Conservation (phyloP, 1,140 invertebrate genomes). For the Brevipalpus yothersi region DNA sequence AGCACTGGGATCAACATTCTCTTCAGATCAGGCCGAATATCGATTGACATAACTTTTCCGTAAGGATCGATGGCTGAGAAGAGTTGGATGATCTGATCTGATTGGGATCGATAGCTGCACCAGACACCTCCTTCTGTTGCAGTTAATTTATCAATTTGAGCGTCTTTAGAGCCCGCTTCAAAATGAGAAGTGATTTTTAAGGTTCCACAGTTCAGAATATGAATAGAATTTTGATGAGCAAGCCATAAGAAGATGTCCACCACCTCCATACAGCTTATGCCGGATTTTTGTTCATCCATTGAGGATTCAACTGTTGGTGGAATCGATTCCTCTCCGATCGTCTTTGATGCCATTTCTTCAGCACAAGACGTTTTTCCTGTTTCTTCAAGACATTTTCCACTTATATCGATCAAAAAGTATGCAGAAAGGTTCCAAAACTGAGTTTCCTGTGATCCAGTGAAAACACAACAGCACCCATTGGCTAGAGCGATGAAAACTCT, state of each 20-base stretch:
- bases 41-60: too few species aligned
- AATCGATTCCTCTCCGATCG: not conserved
- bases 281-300: not conserved
- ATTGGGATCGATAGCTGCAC: too few species aligned
- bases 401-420: slow-evolving; percentile 7
- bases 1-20: slow-evolving; percentile 97
- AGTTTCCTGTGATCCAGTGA: not conserved
- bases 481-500: slow-evolving; percentile 81
- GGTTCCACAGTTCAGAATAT: slow-evolving; percentile 65
- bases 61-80: too few species aligned
- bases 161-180: slow-evolving; percentile 88
- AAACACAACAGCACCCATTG: slow-evolving; percentile 34
- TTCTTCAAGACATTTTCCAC: too few species aligned
- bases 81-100: too few species aligned
- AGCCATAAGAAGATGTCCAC: slow-evolving; percentile 88
- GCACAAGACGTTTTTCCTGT: too few species aligned
- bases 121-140: slow-evolving; percentile 94
- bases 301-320: not conserved
- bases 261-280: slow-evolving; percentile 44
- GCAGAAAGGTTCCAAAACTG: slow-evolving; percentile 6
- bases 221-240: slow-evolving; percentile 83
- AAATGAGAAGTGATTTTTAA: slow-evolving; percentile 57
- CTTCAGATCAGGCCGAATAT: slow-evolving; percentile 94
- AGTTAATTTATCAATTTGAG: slow-evolving; percentile 67
- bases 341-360: too few species aligned